Conservation (phyloP, 2,797 vertebrate genomes). For the Falco novaeseelandiae region DNA sequence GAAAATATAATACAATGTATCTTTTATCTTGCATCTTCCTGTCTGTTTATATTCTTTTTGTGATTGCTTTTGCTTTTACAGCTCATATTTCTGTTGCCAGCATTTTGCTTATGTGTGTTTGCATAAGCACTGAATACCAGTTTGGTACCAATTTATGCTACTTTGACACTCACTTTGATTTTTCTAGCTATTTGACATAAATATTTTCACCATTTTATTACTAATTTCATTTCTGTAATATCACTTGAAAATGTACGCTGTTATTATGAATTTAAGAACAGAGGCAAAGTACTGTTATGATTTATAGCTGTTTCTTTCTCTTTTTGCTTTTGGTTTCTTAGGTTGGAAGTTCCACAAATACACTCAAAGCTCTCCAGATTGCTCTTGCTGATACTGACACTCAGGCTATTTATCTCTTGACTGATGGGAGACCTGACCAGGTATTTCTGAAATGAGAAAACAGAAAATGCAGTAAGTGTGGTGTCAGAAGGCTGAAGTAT, state of each 20-base stretch:
- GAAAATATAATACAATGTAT: background rate
- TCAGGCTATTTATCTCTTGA: slow-evolving; percentile 81
- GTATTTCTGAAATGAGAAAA: slow-evolving; percentile 63
- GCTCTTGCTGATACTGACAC: slow-evolving; percentile 78
- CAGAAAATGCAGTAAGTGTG: background rate
- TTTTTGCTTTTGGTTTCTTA: slow-evolving; percentile 38
- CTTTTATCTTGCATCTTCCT: background rate
- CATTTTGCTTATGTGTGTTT: background rate
- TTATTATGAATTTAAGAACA: background rate
- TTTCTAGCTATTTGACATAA: background rate
- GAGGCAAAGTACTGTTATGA: background rate
- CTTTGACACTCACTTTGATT: background rate
- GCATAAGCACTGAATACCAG: background rate
- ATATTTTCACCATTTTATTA: background rate
- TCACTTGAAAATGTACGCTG: background rate
- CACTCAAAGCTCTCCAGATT: slow-evolving; percentile 77
- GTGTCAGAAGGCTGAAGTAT: background rate
- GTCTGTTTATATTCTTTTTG: background rate
- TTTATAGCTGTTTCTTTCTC: background rate
- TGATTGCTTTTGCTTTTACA: background rate
- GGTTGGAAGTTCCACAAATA: slow-evolving; percentile 82
- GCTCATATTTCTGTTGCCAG: background rate
- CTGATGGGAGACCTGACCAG: slow-evolving; percentile 84
- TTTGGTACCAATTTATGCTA: background rate
- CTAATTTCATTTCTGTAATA: background rate